Evolutionary conservation across 2,113 vertebrate genomes (phyloP), one percentile per base, ranked within the genome.

Genomic region (Brevimyrus niger): DNA sequence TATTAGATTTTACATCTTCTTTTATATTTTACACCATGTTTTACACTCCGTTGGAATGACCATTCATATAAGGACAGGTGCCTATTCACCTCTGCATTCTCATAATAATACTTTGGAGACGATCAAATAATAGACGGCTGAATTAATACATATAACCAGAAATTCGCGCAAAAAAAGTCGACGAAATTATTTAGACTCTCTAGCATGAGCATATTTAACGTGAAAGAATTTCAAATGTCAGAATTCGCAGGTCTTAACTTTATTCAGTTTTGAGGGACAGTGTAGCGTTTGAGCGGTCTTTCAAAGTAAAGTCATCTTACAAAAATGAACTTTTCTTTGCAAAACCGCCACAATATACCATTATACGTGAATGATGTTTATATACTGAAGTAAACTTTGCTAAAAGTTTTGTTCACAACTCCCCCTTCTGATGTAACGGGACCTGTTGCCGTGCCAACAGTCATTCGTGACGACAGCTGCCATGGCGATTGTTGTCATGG

Each of bases 391-490:
- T 93, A 91, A n/a, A 85, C 38, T 69, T 90, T 90, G 7, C 80
- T 83, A 61, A 84, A 93, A 95, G 87, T 92, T 94, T 90, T 44
- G 88, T 89, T 82, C 90, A 90, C 73, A 61, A 42, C 92, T 89
- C 90, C 89, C 84, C 15, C 35, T 89, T 92, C 80, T 91, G 91
- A 92, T 91, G 90, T 87, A 89, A 91, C 84, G 86, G 91, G 89
- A 89, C 48, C 76, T 87, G 90, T 95, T 92, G 91, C 89, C 91
- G 91, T 91, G 89, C 94, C 92, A 89, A 91, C 92, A 91, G 92
- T 91, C 92, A 92, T 92, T 93, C 92, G 94, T 90, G 93, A 91
- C 94, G 94, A 93, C 92, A 89, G 94, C 92, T 92, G 93, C 95
- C 94, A 91, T 95, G 91, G 94, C 46, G 92, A 95, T 92, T 55